These are phyloP conservation scores for Leptura quadrifasciata DNA, from an alignment of 2,888 invertebrate species.

Conservation along the genomic window DNA sequence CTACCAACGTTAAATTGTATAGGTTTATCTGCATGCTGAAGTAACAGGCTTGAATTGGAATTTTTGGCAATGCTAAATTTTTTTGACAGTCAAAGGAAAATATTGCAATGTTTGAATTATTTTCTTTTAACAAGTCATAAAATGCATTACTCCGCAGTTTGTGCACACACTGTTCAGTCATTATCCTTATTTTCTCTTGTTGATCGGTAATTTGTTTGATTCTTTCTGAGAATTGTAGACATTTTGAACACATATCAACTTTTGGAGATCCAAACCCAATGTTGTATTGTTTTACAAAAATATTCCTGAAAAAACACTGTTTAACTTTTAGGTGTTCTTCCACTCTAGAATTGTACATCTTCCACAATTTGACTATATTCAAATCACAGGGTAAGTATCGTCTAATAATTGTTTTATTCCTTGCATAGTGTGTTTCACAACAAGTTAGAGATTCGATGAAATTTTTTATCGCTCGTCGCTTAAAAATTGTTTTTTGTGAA, in stretches of 20 bases:
- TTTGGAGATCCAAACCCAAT: constrained; percentile 21
- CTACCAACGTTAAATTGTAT: constrained; percentile 67
- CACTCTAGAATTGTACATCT: too few relatives aligned
- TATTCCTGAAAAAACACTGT: too few relatives aligned
- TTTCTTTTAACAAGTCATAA: not conserved
- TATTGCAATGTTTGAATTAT: not conserved
- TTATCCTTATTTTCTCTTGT: constrained; percentile 26
- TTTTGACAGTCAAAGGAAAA: constrained; percentile 55
- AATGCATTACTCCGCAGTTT: constrained; percentile 21
- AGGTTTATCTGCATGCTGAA: constrained; percentile 61
- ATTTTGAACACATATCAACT: constrained; percentile 26
- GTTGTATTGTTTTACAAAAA: too few relatives aligned
- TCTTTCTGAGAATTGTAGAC: constrained; percentile 22
- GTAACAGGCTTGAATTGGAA: constrained; percentile 66
- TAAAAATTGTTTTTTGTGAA: constrained; percentile 12
- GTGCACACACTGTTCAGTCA: constrained; percentile 17
- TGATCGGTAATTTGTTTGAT: constrained; percentile 28
- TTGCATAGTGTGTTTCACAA: too few relatives aligned
- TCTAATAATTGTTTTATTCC: too few relatives aligned
- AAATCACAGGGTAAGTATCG: too few relatives aligned
- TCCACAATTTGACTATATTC: too few relatives aligned
- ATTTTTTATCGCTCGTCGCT: constrained; percentile 13
- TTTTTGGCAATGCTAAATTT: constrained; percentile 63
- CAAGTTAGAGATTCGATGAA: too few relatives aligned
- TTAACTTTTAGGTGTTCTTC: too few relatives aligned